phyloP scores from a whole-genome alignment of 2,888 invertebrate species.

The Ornithoptera priamus region DNA sequence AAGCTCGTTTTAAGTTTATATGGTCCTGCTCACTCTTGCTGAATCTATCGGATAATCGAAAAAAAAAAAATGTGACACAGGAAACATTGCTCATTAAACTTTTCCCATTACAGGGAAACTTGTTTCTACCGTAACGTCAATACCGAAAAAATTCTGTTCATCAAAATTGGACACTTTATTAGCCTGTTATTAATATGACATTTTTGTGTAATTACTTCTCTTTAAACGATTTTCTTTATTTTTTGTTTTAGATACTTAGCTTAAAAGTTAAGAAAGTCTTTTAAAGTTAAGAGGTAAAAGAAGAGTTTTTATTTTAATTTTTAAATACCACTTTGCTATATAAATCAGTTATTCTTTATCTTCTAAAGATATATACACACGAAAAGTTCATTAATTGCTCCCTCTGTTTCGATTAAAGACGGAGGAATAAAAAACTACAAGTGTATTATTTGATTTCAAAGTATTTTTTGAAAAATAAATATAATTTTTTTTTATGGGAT shows the following conservation, averaged over 20 bases:
- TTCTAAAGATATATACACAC: too few relatives aligned
- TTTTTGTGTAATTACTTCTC: too few relatives aligned
- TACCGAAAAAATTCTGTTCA: background rate
- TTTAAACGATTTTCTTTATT: background rate
- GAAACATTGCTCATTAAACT: conserved; percentile 13
- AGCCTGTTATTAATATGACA: background rate
- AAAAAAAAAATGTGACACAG: conserved; percentile 11
- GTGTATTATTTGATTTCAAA: too few relatives aligned
- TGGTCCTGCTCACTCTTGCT: background rate
- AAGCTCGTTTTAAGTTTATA: background rate
- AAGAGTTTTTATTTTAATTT: too few relatives aligned
- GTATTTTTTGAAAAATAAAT: background rate
- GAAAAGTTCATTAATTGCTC: too few relatives aligned
- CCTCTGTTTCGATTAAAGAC: too few relatives aligned
- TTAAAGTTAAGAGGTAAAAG: too few relatives aligned
- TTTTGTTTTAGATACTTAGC: background rate
- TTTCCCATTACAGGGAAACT: conserved; percentile 9
- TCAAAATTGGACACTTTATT: background rate
- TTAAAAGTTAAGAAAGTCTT: too few relatives aligned
- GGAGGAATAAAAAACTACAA: too few relatives aligned
- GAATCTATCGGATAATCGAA: conserved; percentile 5
- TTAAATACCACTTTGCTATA: too few relatives aligned
- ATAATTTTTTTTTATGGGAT: background rate
- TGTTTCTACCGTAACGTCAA: background rate
- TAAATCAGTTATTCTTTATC: too few relatives aligned